Conservation (phyloP, 2,113 vertebrate species). For the Oreotragus oreotragus region DNA sequence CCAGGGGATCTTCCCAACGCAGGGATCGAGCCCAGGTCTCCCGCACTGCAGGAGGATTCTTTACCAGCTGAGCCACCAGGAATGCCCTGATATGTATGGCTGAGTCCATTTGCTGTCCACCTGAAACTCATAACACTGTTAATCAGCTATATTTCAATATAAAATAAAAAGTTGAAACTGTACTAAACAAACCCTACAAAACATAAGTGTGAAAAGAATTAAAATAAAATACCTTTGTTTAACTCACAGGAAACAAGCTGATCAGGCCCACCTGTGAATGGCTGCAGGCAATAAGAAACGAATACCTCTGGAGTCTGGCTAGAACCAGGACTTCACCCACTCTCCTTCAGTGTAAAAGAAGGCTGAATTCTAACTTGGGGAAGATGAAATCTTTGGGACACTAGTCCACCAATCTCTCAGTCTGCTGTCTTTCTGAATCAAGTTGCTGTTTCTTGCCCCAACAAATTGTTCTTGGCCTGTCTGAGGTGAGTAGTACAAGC, state of each 20-base stretch:
- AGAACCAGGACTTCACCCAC: background rate
- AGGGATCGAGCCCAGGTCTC: rapidly evolving
- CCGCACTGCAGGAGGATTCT: background rate
- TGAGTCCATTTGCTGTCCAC: background rate
- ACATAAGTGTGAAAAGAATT: background rate
- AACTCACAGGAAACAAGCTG: background rate
- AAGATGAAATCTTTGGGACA: background rate
- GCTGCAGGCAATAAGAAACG: background rate
- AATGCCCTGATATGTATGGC: background rate
- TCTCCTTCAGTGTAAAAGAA: background rate
- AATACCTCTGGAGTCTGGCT: background rate
- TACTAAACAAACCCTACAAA: background rate
- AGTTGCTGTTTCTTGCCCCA: background rate
- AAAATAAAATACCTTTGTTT: background rate
- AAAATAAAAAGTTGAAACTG: background rate
- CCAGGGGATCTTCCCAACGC: background rate
- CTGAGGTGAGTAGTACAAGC: background rate
- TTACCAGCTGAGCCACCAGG: background rate
- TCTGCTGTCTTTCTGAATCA: background rate
- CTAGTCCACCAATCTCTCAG: background rate
- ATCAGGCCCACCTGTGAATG: background rate
- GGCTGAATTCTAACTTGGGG: background rate
- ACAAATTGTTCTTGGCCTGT: background rate
- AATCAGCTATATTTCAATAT: background rate
- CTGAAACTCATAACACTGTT: background rate